phyloP scores from a whole-genome alignment of 1,140 invertebrate species.

The Nasonia giraulti region DNA sequence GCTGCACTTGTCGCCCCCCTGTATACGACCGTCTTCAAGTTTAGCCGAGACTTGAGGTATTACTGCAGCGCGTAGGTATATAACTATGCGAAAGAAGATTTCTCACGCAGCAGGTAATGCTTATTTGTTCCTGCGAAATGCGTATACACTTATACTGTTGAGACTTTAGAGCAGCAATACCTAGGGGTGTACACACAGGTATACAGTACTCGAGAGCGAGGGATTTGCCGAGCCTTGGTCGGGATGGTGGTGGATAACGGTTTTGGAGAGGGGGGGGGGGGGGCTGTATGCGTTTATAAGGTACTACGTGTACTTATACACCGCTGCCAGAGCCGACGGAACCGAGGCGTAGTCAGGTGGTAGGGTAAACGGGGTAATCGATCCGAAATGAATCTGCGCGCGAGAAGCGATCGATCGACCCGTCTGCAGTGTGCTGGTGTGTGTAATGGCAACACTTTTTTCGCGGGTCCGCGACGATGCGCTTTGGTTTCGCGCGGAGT shows the following conservation, averaged over 20 bases:
- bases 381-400: conserved; percentile 40
- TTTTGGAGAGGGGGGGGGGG: not conserved
- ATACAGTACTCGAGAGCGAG: not conserved
- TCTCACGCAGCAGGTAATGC: conserved; percentile 37
- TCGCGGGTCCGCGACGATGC: not conserved
- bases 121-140: conserved; percentile 1
- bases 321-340: not conserved
- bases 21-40: not conserved
- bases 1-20: not conserved
- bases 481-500: not conserved
- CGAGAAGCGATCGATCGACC: conserved; percentile 7
- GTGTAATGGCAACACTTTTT: conserved; percentile 15
- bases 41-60: not conserved
- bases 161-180: not conserved
- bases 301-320: not conserved
- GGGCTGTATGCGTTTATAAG: not conserved
- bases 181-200: not conserved
- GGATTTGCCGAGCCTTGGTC: not conserved
- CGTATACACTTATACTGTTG: not conserved
- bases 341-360: conserved; percentile 37
- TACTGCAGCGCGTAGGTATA: not conserved
- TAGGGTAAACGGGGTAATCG: conserved; percentile 40
- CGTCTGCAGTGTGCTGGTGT: too few relatives aligned
- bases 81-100: conserved; percentile 12
- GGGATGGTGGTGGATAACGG: not conserved